Evolutionary conservation across 2,797 vertebrate species (phyloP).

Genomic region (Muraenolepis orangiensis): DNA sequence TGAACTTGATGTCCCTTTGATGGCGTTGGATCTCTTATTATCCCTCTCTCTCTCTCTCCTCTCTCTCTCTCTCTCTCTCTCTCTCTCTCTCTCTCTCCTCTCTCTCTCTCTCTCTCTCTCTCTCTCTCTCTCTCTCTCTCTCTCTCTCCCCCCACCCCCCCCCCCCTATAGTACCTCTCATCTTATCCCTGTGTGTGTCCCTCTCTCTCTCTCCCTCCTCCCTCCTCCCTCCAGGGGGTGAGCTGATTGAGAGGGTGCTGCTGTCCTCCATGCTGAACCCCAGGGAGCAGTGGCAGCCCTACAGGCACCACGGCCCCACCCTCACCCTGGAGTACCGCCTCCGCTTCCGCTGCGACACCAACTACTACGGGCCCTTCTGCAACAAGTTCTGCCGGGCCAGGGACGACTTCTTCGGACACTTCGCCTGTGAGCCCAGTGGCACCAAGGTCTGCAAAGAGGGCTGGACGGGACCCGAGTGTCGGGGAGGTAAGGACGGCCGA

Average conservation of each 20-base stretch:
- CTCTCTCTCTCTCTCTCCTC: not conserved
- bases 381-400: slow-evolving; percentile 76
- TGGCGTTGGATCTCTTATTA: no score
- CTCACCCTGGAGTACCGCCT: slow-evolving; percentile 72
- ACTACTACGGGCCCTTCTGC: slow-evolving; percentile 77
- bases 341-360: slow-evolving; percentile 73
- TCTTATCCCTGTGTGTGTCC: not conserved
- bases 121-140: not conserved
- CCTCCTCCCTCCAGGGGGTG: slow-evolving; percentile 51
- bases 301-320: slow-evolving; percentile 64
- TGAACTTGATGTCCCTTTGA: no score
- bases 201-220: not conserved
- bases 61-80: no score
- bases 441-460: slow-evolving; percentile 79
- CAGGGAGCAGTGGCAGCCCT: slow-evolving; percentile 73
- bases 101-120: not conserved
- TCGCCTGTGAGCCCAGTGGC: slow-evolving; percentile 69
- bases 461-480: slow-evolving; percentile 75
- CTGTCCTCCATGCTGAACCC: slow-evolving; percentile 80
- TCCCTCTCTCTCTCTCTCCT: no score
- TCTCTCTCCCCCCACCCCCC: no score
- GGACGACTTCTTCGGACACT: slow-evolving; percentile 79
- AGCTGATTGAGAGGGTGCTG: slow-evolving; percentile 73
- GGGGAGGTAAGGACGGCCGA: slow-evolving; percentile 55
- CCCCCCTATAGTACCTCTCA: not conserved